phyloP scores from a whole-genome alignment of 2,797 vertebrate species.

The Enoplosus armatus region DNA sequence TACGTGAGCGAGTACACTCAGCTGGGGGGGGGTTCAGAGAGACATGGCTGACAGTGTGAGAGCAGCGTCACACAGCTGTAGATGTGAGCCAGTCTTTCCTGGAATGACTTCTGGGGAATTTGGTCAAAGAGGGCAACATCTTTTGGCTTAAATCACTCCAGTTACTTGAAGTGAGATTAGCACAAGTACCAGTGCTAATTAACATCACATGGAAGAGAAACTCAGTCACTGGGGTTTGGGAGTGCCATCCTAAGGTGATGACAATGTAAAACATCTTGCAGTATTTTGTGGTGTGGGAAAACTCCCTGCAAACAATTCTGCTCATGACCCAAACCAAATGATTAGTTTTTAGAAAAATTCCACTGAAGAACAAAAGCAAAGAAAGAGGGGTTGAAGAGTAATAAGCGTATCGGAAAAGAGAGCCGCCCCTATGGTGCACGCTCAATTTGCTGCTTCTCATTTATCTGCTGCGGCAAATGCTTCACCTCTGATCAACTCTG shows the following conservation, averaged over 20 bases:
- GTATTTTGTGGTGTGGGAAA: slow-evolving; percentile 81
- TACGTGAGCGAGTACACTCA: neutral
- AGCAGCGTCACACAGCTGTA: slow-evolving; percentile 42
- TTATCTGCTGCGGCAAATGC: slow-evolving; percentile 49
- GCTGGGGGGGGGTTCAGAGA: slow-evolving; percentile 24
- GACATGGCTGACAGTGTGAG: slow-evolving; percentile 52
- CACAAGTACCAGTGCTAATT: slow-evolving; percentile 76
- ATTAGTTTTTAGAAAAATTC: slow-evolving; percentile 60
- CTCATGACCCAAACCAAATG: slow-evolving; percentile 50
- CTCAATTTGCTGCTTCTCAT: slow-evolving; percentile 53
- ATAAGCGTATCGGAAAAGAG: slow-evolving; percentile 51
- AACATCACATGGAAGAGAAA: slow-evolving; percentile 73
- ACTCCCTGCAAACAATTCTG: slow-evolving; percentile 74
- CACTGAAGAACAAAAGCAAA: slow-evolving; percentile 65
- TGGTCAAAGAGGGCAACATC: slow-evolving; percentile 54
- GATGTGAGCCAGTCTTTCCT: slow-evolving; percentile 71
- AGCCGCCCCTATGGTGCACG: neutral
- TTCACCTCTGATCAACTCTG: slow-evolving; percentile 52
- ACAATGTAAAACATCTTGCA: slow-evolving; percentile 84
- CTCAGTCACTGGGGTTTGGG: slow-evolving; percentile 63
- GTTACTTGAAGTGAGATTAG: slow-evolving; percentile 75
- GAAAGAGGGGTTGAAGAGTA: slow-evolving; percentile 44
- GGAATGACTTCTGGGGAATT: slow-evolving; percentile 59
- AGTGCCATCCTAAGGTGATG: slow-evolving; percentile 78
- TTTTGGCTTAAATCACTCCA: slow-evolving; percentile 57